Percentiles rank a stretch among this genome's conserved stretches.
phyloP scores from a whole-genome alignment of 2,113 vertebrate genomes.

The Sinocyclocheilus anophthalmus region DNA sequence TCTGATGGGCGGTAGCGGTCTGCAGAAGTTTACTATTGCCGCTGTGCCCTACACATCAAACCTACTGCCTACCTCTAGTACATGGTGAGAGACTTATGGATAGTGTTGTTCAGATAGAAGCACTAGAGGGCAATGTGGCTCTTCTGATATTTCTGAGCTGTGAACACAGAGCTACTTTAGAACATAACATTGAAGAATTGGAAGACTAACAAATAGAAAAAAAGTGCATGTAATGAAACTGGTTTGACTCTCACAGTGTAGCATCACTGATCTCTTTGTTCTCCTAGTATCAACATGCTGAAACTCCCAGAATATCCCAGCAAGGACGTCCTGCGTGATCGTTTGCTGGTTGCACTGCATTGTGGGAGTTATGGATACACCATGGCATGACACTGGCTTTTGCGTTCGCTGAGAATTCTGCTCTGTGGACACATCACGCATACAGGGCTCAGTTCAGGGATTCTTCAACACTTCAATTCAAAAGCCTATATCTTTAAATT shows the following conservation, averaged over 20 bases:
- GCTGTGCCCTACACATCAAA: slow-evolving; percentile 92
- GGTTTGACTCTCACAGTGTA: not conserved
- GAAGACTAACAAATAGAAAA: slow-evolving; percentile 5
- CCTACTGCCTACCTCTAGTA: slow-evolving; percentile 95
- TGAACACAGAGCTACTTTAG: slow-evolving; percentile 13
- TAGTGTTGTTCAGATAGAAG: not conserved
- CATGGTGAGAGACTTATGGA: slow-evolving; percentile 80
- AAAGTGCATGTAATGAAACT: slow-evolving; percentile 11
- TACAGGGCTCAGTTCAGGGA: slow-evolving; percentile 46
- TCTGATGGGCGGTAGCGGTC: slow-evolving; percentile 95
- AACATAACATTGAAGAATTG: slow-evolving; percentile 6
- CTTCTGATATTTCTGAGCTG: slow-evolving; percentile 31
- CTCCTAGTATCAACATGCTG: slow-evolving; percentile 95
- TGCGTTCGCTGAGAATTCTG: slow-evolving; percentile 35
- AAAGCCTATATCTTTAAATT: not conserved
- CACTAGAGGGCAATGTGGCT: slow-evolving; percentile 70
- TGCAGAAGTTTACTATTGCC: slow-evolving; percentile 96
- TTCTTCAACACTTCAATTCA: slow-evolving; percentile 26
- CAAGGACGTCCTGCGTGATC: slow-evolving; percentile 91
- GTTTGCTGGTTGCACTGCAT: slow-evolving; percentile 93
- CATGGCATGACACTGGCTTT: slow-evolving; percentile 82
- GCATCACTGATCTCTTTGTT: slow-evolving; percentile 14
- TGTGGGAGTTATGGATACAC: slow-evolving; percentile 99
- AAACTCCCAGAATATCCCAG: slow-evolving; percentile 98
- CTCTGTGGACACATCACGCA: not conserved